Conservation (phyloP, 2,113 vertebrate species). For the Carassius gibelio region DNA sequence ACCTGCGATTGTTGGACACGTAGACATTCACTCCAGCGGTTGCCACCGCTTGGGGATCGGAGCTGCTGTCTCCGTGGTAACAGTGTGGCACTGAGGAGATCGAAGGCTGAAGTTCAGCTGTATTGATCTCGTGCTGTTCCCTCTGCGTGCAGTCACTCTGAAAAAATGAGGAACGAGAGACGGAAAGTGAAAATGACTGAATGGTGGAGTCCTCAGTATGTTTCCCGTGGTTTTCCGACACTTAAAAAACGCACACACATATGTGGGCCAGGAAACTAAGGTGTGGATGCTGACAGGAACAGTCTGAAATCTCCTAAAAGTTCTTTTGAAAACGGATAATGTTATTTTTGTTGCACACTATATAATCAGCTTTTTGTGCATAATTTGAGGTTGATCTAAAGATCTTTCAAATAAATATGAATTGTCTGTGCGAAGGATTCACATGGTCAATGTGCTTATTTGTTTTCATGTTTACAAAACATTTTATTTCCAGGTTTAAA, state of each 20-base stretch:
- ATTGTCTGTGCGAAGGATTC: neutral
- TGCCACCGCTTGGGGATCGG: neutral
- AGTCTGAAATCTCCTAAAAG: no score
- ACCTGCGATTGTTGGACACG: neutral
- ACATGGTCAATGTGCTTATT: no score
- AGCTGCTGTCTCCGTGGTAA: slow-evolving; percentile 30
- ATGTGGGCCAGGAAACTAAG: neutral
- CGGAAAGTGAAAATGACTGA: slow-evolving; percentile 35
- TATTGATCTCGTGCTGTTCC: slow-evolving; percentile 53
- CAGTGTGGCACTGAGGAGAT: slow-evolving; percentile 36
- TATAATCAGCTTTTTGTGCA: no score
- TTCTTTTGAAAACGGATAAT: no score
- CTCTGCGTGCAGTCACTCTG: slow-evolving; percentile 1
- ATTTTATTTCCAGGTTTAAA: neutral
- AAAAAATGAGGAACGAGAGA: slow-evolving; percentile 9
- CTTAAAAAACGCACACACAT: slow-evolving; percentile 35
- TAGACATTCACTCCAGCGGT: slow-evolving; percentile 6
- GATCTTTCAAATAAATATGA: neutral
- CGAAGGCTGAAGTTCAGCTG: slow-evolving; percentile 53
- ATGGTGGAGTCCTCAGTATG: neutral
- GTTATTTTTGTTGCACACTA: no score
- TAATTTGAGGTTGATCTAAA: neutral
- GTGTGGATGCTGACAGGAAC: no score
- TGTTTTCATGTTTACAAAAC: neutral
- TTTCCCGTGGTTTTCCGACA: neutral